Evolutionary conservation across 1,140 invertebrate genomes (phyloP).

Genomic region (Alviniconcha marisindica): DNA sequence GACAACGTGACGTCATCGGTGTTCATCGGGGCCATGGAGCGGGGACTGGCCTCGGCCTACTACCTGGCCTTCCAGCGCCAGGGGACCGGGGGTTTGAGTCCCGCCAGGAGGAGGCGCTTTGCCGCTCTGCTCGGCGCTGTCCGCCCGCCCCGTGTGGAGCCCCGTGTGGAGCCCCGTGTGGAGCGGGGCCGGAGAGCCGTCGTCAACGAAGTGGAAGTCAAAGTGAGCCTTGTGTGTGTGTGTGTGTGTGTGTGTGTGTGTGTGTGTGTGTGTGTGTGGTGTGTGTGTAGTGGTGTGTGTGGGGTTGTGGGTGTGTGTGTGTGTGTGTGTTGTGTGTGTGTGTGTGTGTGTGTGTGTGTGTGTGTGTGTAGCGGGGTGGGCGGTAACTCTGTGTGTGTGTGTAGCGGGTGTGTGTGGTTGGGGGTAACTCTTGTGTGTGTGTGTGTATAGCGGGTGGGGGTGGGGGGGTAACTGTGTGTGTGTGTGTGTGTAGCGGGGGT

Average conservation of each 20-base stretch:
- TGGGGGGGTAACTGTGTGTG: no score
- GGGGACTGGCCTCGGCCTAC: conserved; percentile 21
- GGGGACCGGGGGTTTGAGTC: conserved; percentile 6
- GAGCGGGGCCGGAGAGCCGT: conserved; percentile 8
- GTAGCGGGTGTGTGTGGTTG: no score
- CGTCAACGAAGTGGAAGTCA: conserved; percentile 18
- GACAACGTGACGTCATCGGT: not conserved
- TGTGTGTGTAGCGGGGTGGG: no score
- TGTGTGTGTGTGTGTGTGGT: not conserved
- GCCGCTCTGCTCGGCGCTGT: not conserved
- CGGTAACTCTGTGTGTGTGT: no score
- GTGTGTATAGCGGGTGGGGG: no score
- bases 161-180: not conserved
- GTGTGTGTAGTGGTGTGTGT: no score
- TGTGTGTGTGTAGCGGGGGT: no score
- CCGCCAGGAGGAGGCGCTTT: conserved; percentile 17
- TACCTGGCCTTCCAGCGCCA: conserved; percentile 25
- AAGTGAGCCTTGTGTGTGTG: conserved; percentile 3
- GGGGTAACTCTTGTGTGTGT: no score
- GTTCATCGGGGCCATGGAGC: conserved; percentile 28
- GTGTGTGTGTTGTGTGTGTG: no score
- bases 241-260: not conserved
- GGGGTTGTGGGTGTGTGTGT: no score
- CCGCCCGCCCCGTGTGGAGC: not conserved
- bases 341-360: no score